These are phyloP conservation scores for Oligia latruncula DNA, from an alignment of 2,888 invertebrate genomes.

Conservation along the genomic window DNA sequence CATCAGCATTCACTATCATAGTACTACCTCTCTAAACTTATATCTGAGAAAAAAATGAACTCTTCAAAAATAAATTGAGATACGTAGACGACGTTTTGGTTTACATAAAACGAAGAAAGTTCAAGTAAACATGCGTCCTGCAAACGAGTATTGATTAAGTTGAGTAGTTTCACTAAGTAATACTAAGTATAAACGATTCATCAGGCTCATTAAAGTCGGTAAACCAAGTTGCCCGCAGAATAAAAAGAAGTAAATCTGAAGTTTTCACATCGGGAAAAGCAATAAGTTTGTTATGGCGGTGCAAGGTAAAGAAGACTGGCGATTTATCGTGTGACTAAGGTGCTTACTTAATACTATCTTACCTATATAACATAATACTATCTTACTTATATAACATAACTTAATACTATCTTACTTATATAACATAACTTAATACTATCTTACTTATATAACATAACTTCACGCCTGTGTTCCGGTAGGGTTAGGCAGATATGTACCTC, in stretches of 20 bases:
- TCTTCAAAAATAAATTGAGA: not conserved
- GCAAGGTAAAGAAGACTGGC: slow-evolving; percentile 50
- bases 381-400: not conserved
- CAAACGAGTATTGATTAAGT: slow-evolving; percentile 50
- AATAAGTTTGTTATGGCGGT: slow-evolving; percentile 70
- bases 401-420: not conserved
- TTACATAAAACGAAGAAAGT: not conserved
- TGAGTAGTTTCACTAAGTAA: slow-evolving; percentile 54
- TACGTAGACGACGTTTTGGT: not conserved
- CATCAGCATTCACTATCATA: too few relatives aligned
- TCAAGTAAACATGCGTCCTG: slow-evolving; percentile 10
- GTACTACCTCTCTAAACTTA: not conserved
- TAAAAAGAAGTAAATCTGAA: slow-evolving; percentile 78
- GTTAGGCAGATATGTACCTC: too few relatives aligned
- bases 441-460: not conserved
- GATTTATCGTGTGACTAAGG: not conserved
- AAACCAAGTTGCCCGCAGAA: slow-evolving; percentile 74
- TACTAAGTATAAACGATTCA: slow-evolving; percentile 72
- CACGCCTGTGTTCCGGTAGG: not conserved
- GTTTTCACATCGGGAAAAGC: slow-evolving; percentile 78
- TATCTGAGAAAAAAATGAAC: not conserved
- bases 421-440: not conserved
- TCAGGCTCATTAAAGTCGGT: slow-evolving; percentile 78
- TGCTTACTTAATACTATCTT: not conserved
- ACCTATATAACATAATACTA: not conserved